Base-by-base conservation (phyloP, 64 coral and sea anemone genomes). In the Catalaphyllia jardinei region DNA sequence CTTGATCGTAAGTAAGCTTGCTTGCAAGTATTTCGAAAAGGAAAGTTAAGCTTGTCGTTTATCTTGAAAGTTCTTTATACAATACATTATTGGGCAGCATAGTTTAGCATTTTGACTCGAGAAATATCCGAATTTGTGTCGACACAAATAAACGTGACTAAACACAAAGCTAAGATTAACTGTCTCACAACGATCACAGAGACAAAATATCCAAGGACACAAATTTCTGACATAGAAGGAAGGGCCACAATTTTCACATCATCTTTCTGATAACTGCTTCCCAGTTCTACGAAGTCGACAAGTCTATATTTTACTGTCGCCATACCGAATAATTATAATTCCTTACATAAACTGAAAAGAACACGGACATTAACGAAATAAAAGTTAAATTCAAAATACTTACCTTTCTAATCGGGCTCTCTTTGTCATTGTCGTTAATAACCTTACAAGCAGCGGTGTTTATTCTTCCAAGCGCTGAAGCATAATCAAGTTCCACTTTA, bases 401-500 rank as follows among this genome's bases (percentile, higher is more conserved):
- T 50, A 97, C 95, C 92, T 97, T 97, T 84, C 95, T 60, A 22
- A 97, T 88, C 19, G 71, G 74, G 61, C 95, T 97, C 24, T 86
- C 89, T 31, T 28, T 93, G 27, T 93, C 88, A 22, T 73, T 85
- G 18, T 93, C 94, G 8, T 80, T 86, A 8, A 97, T 75, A 64
- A 76, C 78, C 18, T 91, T 82, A 12, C 42, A 49, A 22, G 92
- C 95, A 62, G 92, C 79, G 30, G 82, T 51, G 73, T 90, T 97
- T 29, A 97, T 93, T 90, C 93, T 97, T 10, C 75, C 64, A 62
- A 97, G 71, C 14, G 95, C 88, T 73, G 92, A 81, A 17, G 91
- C 91, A 83, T 97, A 97, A 14, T 97, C 95, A 35, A 78, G 72
- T 72, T 97, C 95, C 0, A 93, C 91, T 83, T 97, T 97, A 22